Evolutionary conservation across 2,888 invertebrate genomes (phyloP), one percentile per base, ranked within the genome.

Genomic region (Junonia oenone): DNA sequence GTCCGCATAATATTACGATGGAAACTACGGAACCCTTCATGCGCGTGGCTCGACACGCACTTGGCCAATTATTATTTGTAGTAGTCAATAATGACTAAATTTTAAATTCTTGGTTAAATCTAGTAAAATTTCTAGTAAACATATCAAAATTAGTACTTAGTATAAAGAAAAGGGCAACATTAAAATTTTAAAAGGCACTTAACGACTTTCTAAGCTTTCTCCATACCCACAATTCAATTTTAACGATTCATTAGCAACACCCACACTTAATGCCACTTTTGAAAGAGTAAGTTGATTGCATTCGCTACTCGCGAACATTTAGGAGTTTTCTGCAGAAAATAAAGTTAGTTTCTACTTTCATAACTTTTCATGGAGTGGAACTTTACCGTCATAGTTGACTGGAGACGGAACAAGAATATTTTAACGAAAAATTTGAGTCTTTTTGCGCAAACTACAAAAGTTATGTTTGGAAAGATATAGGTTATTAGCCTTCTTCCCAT

Each of bases 221-320:
- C 17, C 38, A 29, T 38, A 31, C 19, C 13, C 19, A 9, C 38
- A 47, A 53, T 31, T 53, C 38, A 53, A 46, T 53, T 47, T 45
- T 19, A 35, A 35, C 38, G 19, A 38, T 38, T 53, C 52, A 29
- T 53, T 53, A 47, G 38, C 14, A 11, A 40, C 3, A 11, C 38
- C 17, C 17, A 9, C 17, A 5, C 38, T 19, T 40, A 17, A 40
- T 40, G 38, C 38, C n/a, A 40, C 19, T 40, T 53, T 52, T 47
- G 14, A 29, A 53, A 38, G 11, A 19, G 9, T 37, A 29, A 38
- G 29, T 46, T 46, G 52, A 53, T 53, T 46, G 52, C 52, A 29
- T 53, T 27, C 46, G 37, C 45, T 38, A 19, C 37, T 40, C 38
- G 19, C 11, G 31, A n/a, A 33, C n/a, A 17, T 40, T 40, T 19